phyloP scores from a whole-genome alignment of 2,113 vertebrate genomes.

The Aldabrachelys gigantea region DNA sequence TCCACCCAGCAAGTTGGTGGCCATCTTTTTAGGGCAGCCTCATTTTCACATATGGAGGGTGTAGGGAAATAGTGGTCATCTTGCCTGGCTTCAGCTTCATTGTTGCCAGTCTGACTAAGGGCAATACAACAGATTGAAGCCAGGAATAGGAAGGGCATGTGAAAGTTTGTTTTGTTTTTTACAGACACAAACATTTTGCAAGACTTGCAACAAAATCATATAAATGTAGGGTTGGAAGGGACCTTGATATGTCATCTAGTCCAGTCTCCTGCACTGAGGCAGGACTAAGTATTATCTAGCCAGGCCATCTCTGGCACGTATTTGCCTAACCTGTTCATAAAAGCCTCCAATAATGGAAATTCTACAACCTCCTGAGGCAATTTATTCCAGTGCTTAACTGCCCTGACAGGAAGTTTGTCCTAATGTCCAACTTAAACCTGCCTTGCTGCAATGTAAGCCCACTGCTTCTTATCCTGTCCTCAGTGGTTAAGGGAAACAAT shows the following conservation, averaged over 20 bases:
- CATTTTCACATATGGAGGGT: not conserved
- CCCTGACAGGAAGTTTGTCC: not conserved
- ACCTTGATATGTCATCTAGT: too few species aligned
- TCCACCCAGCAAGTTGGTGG: not conserved
- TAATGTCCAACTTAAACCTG: not conserved
- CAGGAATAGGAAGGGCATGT: slow-evolving; percentile 10
- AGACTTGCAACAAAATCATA: slow-evolving; percentile 13
- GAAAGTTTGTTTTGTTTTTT: not conserved
- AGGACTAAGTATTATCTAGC: too few species aligned
- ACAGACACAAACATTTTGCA: slow-evolving; percentile 33
- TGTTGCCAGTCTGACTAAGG: not conserved
- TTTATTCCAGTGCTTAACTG: not conserved
- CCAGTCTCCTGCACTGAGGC: too few species aligned
- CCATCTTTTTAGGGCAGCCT: not conserved
- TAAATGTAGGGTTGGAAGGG: too few species aligned
- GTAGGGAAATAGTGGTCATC: not conserved
- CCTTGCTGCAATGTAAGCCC: too few species aligned
- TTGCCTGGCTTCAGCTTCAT: fast-evolving
- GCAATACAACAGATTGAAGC: not conserved
- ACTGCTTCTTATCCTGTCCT: not conserved
- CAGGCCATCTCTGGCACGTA: too few species aligned
- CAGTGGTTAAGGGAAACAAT: not conserved
- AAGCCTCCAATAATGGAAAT: too few species aligned
- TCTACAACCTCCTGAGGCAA: too few species aligned
- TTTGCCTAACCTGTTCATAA: too few species aligned